These are phyloP conservation scores for Gastrophysa polygoni DNA, from an alignment of 2,888 invertebrate species.

Conservation along the genomic window DNA sequence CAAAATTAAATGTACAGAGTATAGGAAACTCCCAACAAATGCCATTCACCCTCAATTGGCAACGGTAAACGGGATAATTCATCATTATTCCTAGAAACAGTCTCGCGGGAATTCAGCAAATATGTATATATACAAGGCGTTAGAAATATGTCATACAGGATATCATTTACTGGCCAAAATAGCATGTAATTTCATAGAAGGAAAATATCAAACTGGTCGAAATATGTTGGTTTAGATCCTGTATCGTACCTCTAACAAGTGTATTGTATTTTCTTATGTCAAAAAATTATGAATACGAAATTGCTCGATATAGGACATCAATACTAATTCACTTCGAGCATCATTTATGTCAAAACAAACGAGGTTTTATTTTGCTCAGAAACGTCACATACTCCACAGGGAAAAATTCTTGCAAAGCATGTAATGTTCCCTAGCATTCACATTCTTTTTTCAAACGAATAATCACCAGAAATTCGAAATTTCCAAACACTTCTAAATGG, in stretches of 20 bases:
- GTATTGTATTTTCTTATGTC: no score
- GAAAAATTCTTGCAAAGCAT: no score
- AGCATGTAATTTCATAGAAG: background rate
- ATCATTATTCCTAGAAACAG: constrained; percentile 22
- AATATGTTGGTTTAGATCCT: no score
- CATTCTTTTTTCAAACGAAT: background rate
- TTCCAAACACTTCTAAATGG: constrained; percentile 18
- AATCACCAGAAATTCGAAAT: background rate
- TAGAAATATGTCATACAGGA: background rate
- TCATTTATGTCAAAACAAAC: no score
- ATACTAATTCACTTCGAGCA: no score
- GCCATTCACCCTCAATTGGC: constrained; percentile 8
- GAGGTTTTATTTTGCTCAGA: no score
- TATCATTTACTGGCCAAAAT: background rate
- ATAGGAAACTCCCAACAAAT: no score
- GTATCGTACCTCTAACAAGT: no score
- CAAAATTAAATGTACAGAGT: no score
- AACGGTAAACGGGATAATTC: constrained; percentile 21
- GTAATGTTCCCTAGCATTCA: background rate
- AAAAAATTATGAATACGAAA: no score
- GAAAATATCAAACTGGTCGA: background rate
- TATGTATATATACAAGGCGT: constrained; percentile 22
- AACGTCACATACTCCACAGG: no score
- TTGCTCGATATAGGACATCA: no score
- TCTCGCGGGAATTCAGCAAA: constrained; percentile 30